A percentile compares a stretch with the other conserved stretches of the same genome.
phyloP scores from a whole-genome alignment of 2,888 invertebrate species.

The Malachius bipustulatus region DNA sequence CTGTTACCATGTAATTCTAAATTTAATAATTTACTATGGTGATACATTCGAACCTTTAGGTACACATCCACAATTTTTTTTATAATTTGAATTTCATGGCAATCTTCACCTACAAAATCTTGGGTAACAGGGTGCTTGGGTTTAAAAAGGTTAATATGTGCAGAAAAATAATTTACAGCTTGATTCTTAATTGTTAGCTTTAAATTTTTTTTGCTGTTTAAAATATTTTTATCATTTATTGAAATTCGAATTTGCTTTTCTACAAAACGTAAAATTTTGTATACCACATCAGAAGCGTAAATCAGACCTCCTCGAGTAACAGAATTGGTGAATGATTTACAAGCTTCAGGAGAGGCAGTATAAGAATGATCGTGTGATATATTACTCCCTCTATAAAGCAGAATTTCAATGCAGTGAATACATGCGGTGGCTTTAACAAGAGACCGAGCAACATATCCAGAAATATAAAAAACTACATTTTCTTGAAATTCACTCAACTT shows the following conservation, averaged over 20 bases:
- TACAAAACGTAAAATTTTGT: constrained; percentile 5
- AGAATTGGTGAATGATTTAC: constrained; percentile 8
- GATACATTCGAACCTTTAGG: background rate
- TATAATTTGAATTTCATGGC: constrained; percentile 7
- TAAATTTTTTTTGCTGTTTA: background rate
- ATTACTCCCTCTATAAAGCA: constrained; percentile 5
- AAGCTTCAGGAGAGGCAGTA: constrained; percentile 6
- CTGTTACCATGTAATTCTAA: constrained; percentile 1
- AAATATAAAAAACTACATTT: constrained; percentile 6
- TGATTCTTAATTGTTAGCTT: background rate
- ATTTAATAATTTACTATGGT: constrained; percentile 1
- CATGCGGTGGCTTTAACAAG: constrained; percentile 2
- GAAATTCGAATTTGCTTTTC: constrained; percentile 6
- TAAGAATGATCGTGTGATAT: constrained; percentile 5
- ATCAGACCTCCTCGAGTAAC: constrained; percentile 7
- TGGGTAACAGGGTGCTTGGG: constrained; percentile 6
- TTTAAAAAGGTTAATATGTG: background rate
- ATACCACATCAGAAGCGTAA: constrained; percentile 8
- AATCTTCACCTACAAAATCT: constrained; percentile 6
- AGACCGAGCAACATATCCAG: constrained; percentile 4
- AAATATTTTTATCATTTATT: too few relatives aligned
- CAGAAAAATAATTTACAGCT: background rate
- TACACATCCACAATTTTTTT: constrained; percentile 3
- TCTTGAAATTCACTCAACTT: constrained; percentile 7
- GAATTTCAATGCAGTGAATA: constrained; percentile 6